Percentiles rank a stretch among this genome's conserved stretches.
These are phyloP conservation scores for Paragorgia papillata DNA, from an alignment of 92 coral and sea anemone genomes.

Conservation along the genomic window DNA sequence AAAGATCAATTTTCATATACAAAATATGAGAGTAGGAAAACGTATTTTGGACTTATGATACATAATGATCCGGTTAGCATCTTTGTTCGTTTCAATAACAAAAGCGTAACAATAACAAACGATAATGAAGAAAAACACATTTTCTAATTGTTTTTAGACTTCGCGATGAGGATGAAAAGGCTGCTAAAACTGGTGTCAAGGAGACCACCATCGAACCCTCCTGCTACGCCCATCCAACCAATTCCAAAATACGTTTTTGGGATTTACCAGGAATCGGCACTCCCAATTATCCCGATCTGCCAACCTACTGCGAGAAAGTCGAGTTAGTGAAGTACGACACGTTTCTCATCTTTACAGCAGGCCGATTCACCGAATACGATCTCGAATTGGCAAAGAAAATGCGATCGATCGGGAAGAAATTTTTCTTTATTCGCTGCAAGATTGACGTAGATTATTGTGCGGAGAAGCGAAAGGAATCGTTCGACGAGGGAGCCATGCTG, in stretches of 20 bases:
- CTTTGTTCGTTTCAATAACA: too few species aligned
- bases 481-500: slow-evolving; percentile 42
- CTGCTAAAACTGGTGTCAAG: slow-evolving; percentile 38
- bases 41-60: too few species aligned
- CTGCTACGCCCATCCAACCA: slow-evolving; percentile 25
- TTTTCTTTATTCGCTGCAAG: slow-evolving; percentile 48
- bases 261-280: slow-evolving; percentile 62
- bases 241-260: slow-evolving; percentile 38
- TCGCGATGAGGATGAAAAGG: slow-evolving; percentile 36
- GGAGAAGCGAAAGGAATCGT: slow-evolving; percentile 36
- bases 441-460: slow-evolving; percentile 30
- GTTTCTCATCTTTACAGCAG: slow-evolving; percentile 38
- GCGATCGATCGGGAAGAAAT: slow-evolving; percentile 29
- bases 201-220: slow-evolving; percentile 37
- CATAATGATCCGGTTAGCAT: too few species aligned
- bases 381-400: slow-evolving; percentile 39
- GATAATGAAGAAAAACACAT: too few species aligned
- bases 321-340: slow-evolving; percentile 48
- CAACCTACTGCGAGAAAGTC: slow-evolving; percentile 23
- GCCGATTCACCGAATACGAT: slow-evolving; percentile 48
- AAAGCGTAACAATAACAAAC: too few species aligned
- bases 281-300: slow-evolving; percentile 47
- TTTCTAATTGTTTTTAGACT: too few species aligned
- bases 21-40: too few species aligned
- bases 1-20: too few species aligned